phyloP scores from a whole-genome alignment of 2,797 vertebrate species.

The Odontamblyopus lacepedii region DNA sequence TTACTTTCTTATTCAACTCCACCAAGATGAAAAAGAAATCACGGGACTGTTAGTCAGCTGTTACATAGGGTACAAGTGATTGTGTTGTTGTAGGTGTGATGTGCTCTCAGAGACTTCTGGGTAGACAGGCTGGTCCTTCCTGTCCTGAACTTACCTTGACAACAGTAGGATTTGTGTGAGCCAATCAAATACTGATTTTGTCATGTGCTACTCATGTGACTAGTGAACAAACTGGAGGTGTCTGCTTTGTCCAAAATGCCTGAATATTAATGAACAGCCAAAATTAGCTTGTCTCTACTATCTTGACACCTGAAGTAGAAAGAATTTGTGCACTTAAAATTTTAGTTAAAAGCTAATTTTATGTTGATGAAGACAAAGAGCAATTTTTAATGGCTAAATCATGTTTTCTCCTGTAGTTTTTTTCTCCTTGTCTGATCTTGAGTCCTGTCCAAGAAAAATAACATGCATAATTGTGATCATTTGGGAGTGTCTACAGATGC shows the following conservation, averaged over 20 bases:
- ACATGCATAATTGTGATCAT: background rate
- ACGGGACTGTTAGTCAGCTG: slow-evolving; percentile 45
- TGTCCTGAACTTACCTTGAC: slow-evolving; percentile 43
- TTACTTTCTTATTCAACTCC: background rate
- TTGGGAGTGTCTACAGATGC: background rate
- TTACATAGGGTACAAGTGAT: background rate
- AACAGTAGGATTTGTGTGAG: slow-evolving; percentile 2
- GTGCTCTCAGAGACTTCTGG: slow-evolving; percentile 11
- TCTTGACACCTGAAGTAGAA: background rate
- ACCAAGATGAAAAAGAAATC: slow-evolving; percentile 1
- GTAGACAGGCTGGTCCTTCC: slow-evolving; percentile 65
- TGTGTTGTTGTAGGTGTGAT: slow-evolving; percentile 32
- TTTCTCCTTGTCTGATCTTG: background rate
- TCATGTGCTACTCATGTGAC: slow-evolving; percentile 25
- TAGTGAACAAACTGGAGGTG: slow-evolving; percentile 13
- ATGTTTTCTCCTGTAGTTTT: background rate
- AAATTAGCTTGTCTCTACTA: background rate
- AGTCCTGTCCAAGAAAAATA: background rate
- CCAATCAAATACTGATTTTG: slow-evolving; percentile 25
- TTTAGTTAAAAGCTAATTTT: background rate
- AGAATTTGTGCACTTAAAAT: background rate
- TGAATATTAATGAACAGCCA: background rate
- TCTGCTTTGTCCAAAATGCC: background rate
- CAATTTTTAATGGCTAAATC: background rate
- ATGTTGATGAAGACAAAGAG: background rate